A percentile compares a stretch with the other conserved stretches of the same genome.
Conservation (phyloP, 2,888 invertebrate species). For the Tenthredo notha region DNA sequence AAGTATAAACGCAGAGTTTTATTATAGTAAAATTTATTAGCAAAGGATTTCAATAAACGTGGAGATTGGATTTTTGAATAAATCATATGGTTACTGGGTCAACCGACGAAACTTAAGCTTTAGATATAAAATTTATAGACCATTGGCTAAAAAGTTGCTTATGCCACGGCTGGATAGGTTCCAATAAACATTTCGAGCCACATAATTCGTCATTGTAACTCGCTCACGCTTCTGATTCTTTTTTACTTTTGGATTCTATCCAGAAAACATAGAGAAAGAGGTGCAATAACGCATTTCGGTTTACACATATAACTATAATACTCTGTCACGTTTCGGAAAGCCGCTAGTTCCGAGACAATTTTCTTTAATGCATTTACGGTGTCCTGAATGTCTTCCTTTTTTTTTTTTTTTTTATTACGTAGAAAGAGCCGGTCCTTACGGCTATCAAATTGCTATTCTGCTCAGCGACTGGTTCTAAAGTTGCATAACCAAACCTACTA, state of each 20-base stretch:
- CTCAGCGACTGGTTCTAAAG: neutral
- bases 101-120: conserved; percentile 17
- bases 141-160: conserved; percentile 21
- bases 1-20: neutral
- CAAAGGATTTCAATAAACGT: neutral
- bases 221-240: neutral
- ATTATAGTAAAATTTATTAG: neutral
- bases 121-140: conserved; percentile 18
- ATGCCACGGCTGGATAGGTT: conserved; percentile 27
- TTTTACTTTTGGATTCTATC: conserved; percentile 2
- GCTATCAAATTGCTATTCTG: neutral
- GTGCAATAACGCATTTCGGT: neutral
- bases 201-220: conserved; percentile 17
- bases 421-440: neutral
- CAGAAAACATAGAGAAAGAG: neutral
- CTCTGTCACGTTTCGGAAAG: neutral
- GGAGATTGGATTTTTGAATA: neutral
- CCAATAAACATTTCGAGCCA: conserved; percentile 11
- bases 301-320: neutral
- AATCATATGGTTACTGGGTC: conserved; percentile 31
- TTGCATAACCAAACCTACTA: neutral
- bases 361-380: conserved; percentile 21
- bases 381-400: neutral
- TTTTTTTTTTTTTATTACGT: neutral
- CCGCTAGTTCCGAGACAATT: neutral